These are phyloP conservation scores for Acronicta aceris DNA, from an alignment of 2,888 invertebrate genomes.

Conservation along the genomic window DNA sequence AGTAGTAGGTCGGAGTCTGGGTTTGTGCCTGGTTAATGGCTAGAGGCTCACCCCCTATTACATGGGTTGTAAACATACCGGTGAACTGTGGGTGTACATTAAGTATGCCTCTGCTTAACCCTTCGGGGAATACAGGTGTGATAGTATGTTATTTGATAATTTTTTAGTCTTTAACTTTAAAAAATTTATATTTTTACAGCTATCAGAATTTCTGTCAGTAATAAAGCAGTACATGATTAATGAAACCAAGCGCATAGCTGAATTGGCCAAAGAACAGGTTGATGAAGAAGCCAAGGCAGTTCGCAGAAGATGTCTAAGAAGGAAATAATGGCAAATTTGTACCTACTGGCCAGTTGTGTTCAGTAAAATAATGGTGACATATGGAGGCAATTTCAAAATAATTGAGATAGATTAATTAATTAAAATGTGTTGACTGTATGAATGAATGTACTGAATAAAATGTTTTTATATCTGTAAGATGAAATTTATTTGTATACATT, in stretches of 20 bases:
- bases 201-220: slow-evolving; percentile 85
- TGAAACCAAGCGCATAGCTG: slow-evolving; percentile 73
- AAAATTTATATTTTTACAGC: slow-evolving; percentile 72
- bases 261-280: slow-evolving; percentile 71
- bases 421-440: slow-evolving; percentile 23
- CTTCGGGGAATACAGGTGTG: too few relatives aligned
- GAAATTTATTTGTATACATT: slow-evolving; percentile 8
- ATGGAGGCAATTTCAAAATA: not conserved
- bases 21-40: too few relatives aligned
- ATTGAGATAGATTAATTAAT: slow-evolving; percentile 11
- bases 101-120: too few relatives aligned
- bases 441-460: slow-evolving; percentile 25
- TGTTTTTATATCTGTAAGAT: not conserved
- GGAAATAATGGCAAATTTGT: slow-evolving; percentile 56
- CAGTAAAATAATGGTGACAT: not conserved
- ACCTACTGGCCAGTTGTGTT: not conserved
- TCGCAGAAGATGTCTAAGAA: slow-evolving; percentile 64
- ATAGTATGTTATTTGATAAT: too few relatives aligned
- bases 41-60: too few relatives aligned
- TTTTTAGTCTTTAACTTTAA: too few relatives aligned
- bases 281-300: slow-evolving; percentile 71
- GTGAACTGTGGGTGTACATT: too few relatives aligned
- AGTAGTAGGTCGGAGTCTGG: too few relatives aligned
- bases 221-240: slow-evolving; percentile 83
- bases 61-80: too few relatives aligned